phyloP scores from a whole-genome alignment of 2,888 invertebrate genomes.

The Eristalinus aeneus region DNA sequence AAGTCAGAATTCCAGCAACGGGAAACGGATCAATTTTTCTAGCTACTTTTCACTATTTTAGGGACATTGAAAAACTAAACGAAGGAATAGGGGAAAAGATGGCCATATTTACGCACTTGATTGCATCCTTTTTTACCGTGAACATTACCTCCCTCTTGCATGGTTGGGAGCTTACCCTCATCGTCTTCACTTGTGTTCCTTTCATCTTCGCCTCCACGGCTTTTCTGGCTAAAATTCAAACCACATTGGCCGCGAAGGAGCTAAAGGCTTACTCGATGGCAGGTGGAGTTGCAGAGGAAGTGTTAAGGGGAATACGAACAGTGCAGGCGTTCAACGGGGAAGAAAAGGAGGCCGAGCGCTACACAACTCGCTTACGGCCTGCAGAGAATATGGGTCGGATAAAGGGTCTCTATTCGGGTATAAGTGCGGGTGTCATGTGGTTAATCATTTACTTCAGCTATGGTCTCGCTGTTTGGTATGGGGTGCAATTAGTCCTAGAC shows the following conservation, averaged over 20 bases:
- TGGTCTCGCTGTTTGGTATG: conserved; percentile 90
- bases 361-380: conserved; percentile 82
- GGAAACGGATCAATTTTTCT: no score
- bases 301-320: conserved; percentile 87
- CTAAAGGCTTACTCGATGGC: conserved; percentile 88
- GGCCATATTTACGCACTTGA: conserved; percentile 87
- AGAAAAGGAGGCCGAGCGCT: conserved; percentile 86
- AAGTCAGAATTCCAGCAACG: conserved; percentile 81
- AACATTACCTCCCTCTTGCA: conserved; percentile 88
- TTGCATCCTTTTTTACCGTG: conserved; percentile 88
- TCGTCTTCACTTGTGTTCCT: conserved; percentile 89
- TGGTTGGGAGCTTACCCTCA: conserved; percentile 93
- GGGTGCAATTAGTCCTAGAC: conserved; percentile 86
- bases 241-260: conserved; percentile 85
- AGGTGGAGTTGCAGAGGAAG: conserved; percentile 89
- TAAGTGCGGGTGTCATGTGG: conserved; percentile 89
- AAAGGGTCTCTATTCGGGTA: conserved; percentile 85
- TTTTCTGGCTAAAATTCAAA: conserved; percentile 87
- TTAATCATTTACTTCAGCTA: conserved; percentile 88
- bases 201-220: conserved; percentile 88
- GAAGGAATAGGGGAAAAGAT: conserved; percentile 93
- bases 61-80: conserved; percentile 89
- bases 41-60: conserved; percentile 75
- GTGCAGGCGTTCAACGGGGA: conserved; percentile 91
- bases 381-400: conserved; percentile 84